These are phyloP conservation scores for Gymnorhina tibicen DNA, from an alignment of 2,113 vertebrate genomes.

Conservation along the genomic window DNA sequence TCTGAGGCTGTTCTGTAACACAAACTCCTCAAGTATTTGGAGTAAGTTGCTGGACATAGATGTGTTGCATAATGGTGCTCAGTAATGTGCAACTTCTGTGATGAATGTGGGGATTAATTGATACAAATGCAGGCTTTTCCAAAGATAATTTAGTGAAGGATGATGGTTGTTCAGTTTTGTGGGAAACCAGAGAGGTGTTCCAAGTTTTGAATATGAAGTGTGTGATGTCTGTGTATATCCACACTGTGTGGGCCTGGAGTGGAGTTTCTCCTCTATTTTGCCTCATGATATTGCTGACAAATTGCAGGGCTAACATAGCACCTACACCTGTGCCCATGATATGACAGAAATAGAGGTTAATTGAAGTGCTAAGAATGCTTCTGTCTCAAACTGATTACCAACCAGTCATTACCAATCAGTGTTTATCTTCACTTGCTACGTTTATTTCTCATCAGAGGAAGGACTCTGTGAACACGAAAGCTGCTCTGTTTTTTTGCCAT, in stretches of 20 bases:
- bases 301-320: not conserved
- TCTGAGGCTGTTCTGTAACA: not conserved
- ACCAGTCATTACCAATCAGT: not conserved
- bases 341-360: not conserved
- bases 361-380: not conserved
- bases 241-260: rapidly evolving
- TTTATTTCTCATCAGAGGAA: not conserved
- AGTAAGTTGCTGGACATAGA: not conserved
- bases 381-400: not conserved
- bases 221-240: not conserved
- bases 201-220: not conserved
- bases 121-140: not conserved
- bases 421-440: not conserved
- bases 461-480: not conserved
- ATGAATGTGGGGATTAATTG: not conserved
- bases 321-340: not conserved
- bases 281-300: not conserved
- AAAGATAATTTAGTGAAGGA: not conserved
- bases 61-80: not conserved
- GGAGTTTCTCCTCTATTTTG: not conserved
- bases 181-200: not conserved
- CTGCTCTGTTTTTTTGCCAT: not conserved
- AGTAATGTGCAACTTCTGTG: not conserved
- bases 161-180: not conserved
- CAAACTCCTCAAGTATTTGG: not conserved